These are phyloP conservation scores for Diplolepis rosae DNA, from an alignment of 2,888 invertebrate genomes.

Conservation along the genomic window DNA sequence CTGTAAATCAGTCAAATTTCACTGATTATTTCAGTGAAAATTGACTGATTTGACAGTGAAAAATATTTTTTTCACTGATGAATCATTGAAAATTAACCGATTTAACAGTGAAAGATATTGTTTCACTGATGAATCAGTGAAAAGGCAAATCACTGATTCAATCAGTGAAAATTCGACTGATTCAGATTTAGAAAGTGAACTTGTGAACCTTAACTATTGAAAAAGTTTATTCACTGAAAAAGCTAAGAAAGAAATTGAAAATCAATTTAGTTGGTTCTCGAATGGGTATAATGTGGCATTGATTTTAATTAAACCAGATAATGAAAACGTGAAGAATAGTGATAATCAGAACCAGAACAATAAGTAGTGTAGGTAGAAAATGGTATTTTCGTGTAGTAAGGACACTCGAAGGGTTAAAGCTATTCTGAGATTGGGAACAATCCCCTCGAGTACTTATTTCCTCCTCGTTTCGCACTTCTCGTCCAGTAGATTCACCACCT, in stretches of 20 bases:
- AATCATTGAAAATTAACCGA: too few species aligned
- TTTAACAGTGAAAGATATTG: too few species aligned
- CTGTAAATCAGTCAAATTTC: too few species aligned
- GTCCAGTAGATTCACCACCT: background rate
- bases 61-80: too few species aligned
- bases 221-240: background rate
- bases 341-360: conserved; percentile 13
- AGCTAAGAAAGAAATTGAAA: background rate
- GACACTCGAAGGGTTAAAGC: conserved; percentile 27
- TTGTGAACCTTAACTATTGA: too few species aligned
- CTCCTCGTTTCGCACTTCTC: conserved; percentile 30
- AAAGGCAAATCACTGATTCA: too few species aligned
- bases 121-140: too few species aligned
- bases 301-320: conserved; percentile 1
- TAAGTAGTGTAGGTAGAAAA: conserved; percentile 19
- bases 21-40: too few species aligned
- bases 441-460: conserved; percentile 26
- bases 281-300: background rate
- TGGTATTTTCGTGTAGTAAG: conserved; percentile 29
- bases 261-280: background rate
- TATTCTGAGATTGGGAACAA: conserved; percentile 27
- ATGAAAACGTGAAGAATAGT: conserved; percentile 14
- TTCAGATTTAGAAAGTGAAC: too few species aligned
- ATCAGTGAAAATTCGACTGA: too few species aligned
- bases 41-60: too few species aligned